Evolutionary conservation across 2,113 vertebrate genomes (phyloP).

Genomic region (Neofelis nebulosa): DNA sequence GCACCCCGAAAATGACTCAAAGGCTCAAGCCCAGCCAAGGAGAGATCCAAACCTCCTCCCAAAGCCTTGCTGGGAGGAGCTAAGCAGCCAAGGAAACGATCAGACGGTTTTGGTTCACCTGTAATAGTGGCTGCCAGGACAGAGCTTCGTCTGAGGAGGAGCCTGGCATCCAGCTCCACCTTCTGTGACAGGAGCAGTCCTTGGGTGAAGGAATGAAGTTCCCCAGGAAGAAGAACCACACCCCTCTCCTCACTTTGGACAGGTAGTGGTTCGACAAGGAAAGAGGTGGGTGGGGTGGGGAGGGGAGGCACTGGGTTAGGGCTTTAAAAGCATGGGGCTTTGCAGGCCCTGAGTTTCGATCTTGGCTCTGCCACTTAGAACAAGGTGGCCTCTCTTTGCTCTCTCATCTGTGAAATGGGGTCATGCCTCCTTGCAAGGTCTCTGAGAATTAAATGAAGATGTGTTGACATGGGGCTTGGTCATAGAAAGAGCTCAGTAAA

Average conservation of each 20-base stretch:
- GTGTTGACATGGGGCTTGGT: not conserved
- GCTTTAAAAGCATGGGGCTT: not conserved
- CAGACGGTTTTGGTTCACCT: not conserved
- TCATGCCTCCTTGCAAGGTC: not conserved
- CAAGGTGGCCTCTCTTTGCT: not conserved
- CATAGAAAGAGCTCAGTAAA: not conserved
- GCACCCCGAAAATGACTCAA: not conserved
- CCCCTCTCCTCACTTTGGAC: not conserved
- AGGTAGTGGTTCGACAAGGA: not conserved
- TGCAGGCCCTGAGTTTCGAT: not conserved
- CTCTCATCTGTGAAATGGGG: not conserved
- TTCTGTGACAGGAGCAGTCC: fast-evolving
- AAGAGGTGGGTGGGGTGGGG: not conserved
- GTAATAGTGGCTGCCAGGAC: not conserved
- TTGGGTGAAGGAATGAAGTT: not conserved
- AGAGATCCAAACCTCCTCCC: not conserved
- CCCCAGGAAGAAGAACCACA: not conserved
- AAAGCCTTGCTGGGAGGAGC: not conserved
- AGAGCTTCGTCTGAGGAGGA: not conserved
- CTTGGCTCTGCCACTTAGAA: not conserved
- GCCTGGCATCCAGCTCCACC: not conserved
- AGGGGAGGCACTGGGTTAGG: fast-evolving
- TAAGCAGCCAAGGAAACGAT: not conserved
- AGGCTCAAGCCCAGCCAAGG: not conserved
- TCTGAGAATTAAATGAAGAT: not conserved